Evolutionary conservation across 2,797 vertebrate species (phyloP), one percentile per base, ranked within the genome.

Genomic region (Geotrypetes seraphini): DNA sequence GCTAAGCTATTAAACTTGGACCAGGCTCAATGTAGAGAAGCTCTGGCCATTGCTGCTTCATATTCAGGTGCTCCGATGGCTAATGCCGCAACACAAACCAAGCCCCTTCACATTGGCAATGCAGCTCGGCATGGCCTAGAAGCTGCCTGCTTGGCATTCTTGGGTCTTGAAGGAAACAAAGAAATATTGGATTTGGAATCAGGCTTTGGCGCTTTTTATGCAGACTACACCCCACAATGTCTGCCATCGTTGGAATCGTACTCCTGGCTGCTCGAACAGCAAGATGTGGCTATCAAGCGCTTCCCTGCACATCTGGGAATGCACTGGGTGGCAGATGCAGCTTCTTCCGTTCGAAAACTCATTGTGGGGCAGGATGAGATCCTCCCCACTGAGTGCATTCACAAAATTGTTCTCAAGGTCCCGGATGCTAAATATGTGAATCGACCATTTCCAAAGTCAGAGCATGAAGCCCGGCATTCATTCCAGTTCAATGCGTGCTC

Each of bases 381-480:
- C 20, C 47, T 83, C 9, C 73, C 86, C 33, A 48, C 55, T 8
- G 42, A 66, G 21, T 57, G 40, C 42, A 81, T 93, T 14, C 50
- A 64, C 7, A 69, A 39, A 6, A 56, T 97, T 15, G 62, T 68
- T 12, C 78, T 97, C 6, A 67, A 60, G 59, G 78, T 95, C 10
- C 94, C 93, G 7, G 68, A 79, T 1, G 87, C 88, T 23, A 83
- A 66, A 28, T 97, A 97, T 0, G 64, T 96, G 4, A 62, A 94
- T 56, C 81, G 91, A 26, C 79, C 88, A 13, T 67, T 73, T 7
- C 92, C 92, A 1, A 33, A 24, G 25, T 84, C 87, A 0, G 90
- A 97, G 47, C 91, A 97, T 0, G 88, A 96, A 63, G 91, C 91
- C 39, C 81, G 91, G 18, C 94, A 97, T 58, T 97, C 94, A 1